Evolutionary conservation across 2,888 invertebrate species (phyloP), one percentile per base, ranked within the genome.

Genomic region (Thalpophila matura): DNA sequence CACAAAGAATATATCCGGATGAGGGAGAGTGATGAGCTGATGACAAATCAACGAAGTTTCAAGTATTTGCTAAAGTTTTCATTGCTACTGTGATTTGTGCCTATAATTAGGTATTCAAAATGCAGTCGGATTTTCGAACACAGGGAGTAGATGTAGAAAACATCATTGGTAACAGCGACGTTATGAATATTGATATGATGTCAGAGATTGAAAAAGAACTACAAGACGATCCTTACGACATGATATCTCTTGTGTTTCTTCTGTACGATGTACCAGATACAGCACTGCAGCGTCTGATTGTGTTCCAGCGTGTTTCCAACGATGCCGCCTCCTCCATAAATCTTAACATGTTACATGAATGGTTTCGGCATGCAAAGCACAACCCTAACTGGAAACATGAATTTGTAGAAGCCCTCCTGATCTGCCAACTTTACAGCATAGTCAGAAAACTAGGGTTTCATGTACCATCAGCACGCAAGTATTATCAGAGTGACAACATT

Each of bases 241-340:
- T 93, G 70, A 86, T 87, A 33, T 94, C 94, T 2, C 73, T 95
- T 16, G 94, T 94, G 20, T 95, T 94, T 73, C 84, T 95, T 5
- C 72, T 95, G 2, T 95, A 95, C 57, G 91, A 94, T 40, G 81
- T 88, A 10, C 91, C 94, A 0, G 89, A 91, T 61, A 93, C 92
- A 2, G 94, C 94, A 3, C 77, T 94, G 42, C 89, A 94, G 70
- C 84, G 91, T 9, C 83, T 94, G 5, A 82, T 86, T 31, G 86
- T 94, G 3, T 90, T 87, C 62, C 91, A 94, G 77, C 80, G 89
- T 46, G 83, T 92, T 20, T 86, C 86, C 1, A 88, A 82, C 59
- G 91, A 91, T 62, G 59, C 78, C n/a, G 72, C 82, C 4, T 77
- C 78, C 10, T 58, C 58, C 3, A 86, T 81, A 20, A 88, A 87